Base-by-base conservation (phyloP, 1,140 invertebrate genomes). In the Euglossa dilemma region DNA sequence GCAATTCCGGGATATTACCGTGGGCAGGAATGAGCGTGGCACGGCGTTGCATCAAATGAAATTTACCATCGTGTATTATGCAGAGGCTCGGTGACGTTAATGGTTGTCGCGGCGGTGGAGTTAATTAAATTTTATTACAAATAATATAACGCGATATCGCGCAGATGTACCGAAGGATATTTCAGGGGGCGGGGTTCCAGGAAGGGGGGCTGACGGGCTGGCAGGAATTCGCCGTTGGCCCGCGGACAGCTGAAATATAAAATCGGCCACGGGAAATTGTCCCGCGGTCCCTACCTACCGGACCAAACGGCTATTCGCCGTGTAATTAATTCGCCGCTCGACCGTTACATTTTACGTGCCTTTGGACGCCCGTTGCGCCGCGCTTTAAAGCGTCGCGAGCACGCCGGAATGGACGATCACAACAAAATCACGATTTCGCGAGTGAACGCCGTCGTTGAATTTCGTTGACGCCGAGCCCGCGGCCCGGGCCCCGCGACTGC, bases 91-190 rank as follows among this genome's bases (percentile, higher is more conserved):
- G 1, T 69, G 80, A 83, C 74, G 69, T 76, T 89, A 87, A 89
- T 89, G 85, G 82, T 47, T 73, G 70, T 80, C 72, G 72, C 86
- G 50, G 63, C 63, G 28, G 63, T 63, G 84, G 57, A 73, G 83
- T 89, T 89, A 89, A 89, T 89, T 89, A 88, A 89, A 89, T 89
- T 89, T 89, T 81, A 87, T 89, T 89, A 72, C 70, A 87, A 87
- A 88, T 89, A 89, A 86, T 89, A 89, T 86, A 79, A 67, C 73
- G 77, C 45, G 61, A 83, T 85, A 88, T 88, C 80, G 72, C 43
- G n/a, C 23, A 25, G 50, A 82, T 73, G 20, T 66, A 59, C 59
- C 59, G 59, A 25, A 3, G 25, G 23, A 73, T 73, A 25, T 73
- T 84, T 74, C 6, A 69, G 61, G 52, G n/a, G n/a, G 23, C 25